Conservation (phyloP, 2,113 vertebrate species). For the Dicerorhinus sumatrensis region DNA sequence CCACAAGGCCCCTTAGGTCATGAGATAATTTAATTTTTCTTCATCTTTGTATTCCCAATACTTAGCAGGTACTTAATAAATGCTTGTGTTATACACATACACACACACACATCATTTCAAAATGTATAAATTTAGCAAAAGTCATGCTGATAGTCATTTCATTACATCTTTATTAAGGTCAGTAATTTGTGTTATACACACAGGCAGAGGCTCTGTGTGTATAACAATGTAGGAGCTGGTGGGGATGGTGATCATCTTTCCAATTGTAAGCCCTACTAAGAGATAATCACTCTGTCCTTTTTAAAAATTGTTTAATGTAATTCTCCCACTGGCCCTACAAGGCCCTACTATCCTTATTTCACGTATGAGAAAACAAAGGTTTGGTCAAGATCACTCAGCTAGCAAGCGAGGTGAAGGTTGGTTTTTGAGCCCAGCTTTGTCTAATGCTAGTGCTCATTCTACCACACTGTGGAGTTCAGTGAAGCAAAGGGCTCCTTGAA, state of each 20-base stretch:
- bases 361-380: conserved; percentile 43
- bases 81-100: background rate
- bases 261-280: background rate
- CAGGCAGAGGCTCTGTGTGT: background rate
- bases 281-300: background rate
- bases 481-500: background rate
- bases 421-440: conserved; percentile 17
- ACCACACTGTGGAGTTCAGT: background rate
- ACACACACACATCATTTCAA: background rate
- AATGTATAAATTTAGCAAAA: conserved; percentile 27
- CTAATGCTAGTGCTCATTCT: background rate
- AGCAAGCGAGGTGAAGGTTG: conserved; percentile 8
- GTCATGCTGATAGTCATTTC: background rate
- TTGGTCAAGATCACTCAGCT: conserved; percentile 51
- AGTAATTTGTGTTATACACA: background rate
- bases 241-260: background rate
- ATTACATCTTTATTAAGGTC: background rate
- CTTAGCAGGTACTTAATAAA: conserved; percentile 32
- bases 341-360: background rate
- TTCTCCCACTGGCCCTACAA: background rate
- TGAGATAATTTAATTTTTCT: conserved; percentile 7
- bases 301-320: background rate
- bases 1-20: background rate
- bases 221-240: background rate
- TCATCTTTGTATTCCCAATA: background rate